A percentile compares a stretch with the other conserved stretches of the same genome.
phyloP scores from a whole-genome alignment of 1,140 invertebrate species.

The Lithobius niger region DNA sequence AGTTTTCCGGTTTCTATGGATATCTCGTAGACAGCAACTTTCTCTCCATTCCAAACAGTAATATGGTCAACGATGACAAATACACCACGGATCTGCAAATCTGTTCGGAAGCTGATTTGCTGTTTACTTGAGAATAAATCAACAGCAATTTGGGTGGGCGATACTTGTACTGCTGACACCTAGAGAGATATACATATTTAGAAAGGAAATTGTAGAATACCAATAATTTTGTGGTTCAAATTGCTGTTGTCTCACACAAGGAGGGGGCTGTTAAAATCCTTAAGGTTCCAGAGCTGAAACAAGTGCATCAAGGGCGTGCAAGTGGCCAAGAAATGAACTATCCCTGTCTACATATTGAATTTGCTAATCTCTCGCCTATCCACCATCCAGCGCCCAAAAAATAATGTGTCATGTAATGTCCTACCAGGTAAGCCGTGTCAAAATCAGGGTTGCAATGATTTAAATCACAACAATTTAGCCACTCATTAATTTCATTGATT shows the following conservation, averaged over 20 bases:
- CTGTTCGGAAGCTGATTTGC: slow-evolving; percentile 46
- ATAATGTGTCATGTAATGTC: no score
- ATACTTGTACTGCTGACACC: slow-evolving; percentile 41
- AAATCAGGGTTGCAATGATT: no score
- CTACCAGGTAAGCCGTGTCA: no score
- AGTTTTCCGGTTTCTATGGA: slow-evolving; percentile 30
- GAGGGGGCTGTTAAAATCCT: no score
- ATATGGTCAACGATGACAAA: slow-evolving; percentile 59
- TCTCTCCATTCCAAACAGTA: slow-evolving; percentile 66
- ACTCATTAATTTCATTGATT: no score
- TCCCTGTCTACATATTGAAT: no score
- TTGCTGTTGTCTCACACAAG: neutral
- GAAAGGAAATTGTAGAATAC: neutral
- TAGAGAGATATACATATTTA: slow-evolving; percentile 20
- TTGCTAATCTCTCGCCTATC: no score
- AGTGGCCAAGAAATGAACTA: no score
- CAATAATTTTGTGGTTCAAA: neutral
- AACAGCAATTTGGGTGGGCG: slow-evolving; percentile 41
- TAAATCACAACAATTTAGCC: no score
- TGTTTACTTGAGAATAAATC: slow-evolving; percentile 35
- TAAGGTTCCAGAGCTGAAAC: no score
- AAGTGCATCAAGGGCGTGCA: no score
- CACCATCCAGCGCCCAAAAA: no score
- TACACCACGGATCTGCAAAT: slow-evolving; percentile 65
- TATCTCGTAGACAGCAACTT: slow-evolving; percentile 46